Evolutionary conservation across 64 coral and sea anemone species (phyloP), one percentile per base, ranked within the genome.

Genomic region (Catalaphyllia jardinei): DNA sequence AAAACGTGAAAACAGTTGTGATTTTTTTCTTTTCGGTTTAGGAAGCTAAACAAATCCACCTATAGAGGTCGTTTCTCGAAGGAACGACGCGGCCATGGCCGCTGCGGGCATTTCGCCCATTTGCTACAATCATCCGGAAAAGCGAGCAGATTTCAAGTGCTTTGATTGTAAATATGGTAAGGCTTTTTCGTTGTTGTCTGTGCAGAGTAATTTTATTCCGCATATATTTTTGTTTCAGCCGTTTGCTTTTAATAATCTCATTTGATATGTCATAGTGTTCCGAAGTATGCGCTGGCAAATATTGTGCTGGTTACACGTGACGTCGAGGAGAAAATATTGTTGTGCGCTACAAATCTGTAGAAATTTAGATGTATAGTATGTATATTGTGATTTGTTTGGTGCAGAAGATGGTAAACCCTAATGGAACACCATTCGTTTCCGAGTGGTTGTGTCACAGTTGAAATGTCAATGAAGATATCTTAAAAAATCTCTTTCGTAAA

Each of bases 81-180:
- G 10, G 65, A 69, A 69, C 27, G 31, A 16, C 28, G 52, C 55
- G 29, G 54, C 29, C 22, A 83, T 83, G 80, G 80, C 80, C 9
- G 62, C 80, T 24, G 38, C 3, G 3, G 35, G 20, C 11, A 15
- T 67, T 31, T 67, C 61, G 8, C 61, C 60, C 4, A 19, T 83
- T 18, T 83, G 80, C 60, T 83, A 83, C 20, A 83, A 83, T 83
- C 80, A 83, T 39, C 61, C 61, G 2, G 80, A 83, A 16, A 83
- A 83, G 63, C 63, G 63, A 8, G 80, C 80, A 24, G 80, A 83
- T 83, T 83, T 83, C 61, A 83, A 83, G 31, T 83, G 80, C 35
- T 83, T 83, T 65, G 80, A 83, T 62, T 83, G 80, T 29, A 83
- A 83, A 67, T 33, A 33, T 22, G 80, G 80, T 83, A 67, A 67